These are phyloP conservation scores for Thermophis baileyi DNA, from an alignment of 2,113 vertebrate species.

Conservation along the genomic window DNA sequence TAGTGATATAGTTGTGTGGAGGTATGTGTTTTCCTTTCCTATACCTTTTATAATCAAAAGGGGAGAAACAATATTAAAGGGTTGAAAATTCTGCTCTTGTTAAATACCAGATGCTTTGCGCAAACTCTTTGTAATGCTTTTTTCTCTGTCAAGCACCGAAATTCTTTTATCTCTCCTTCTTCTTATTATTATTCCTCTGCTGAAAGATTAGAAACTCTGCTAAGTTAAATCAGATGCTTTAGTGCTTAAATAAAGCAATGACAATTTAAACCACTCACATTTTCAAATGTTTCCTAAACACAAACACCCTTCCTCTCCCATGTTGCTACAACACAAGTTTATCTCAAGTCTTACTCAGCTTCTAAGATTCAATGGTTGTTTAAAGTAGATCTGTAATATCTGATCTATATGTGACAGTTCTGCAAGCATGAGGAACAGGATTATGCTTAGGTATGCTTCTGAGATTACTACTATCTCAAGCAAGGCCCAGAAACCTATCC, in stretches of 20 bases:
- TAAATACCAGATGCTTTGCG: conserved; percentile 57
- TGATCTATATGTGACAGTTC: not conserved
- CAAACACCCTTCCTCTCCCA: not conserved
- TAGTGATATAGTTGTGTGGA: conserved; percentile 29
- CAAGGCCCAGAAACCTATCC: not conserved
- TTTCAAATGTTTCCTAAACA: not conserved
- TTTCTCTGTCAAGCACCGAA: conserved; percentile 51
- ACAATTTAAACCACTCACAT: not conserved
- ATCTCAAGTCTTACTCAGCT: not conserved
- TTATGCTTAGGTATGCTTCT: not conserved
- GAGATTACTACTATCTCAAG: not conserved
- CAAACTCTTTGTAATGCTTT: conserved; percentile 48
- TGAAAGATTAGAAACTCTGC: conserved; percentile 34
- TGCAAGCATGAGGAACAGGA: not conserved
- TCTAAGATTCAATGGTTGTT: not conserved
- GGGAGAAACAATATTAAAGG: conserved; percentile 50
- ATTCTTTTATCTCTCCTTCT: conserved; percentile 6
- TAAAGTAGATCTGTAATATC: not conserved
- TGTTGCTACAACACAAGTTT: not conserved
- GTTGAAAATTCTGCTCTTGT: conserved; percentile 56
- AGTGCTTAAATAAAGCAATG: not conserved
- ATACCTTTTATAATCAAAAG: conserved; percentile 55
- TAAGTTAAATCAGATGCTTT: not conserved
- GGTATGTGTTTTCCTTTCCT: conserved; percentile 25
- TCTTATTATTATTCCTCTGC: conserved; percentile 25